phyloP scores from a whole-genome alignment of 2,888 invertebrate genomes.

The Meteorus cinctellus region DNA sequence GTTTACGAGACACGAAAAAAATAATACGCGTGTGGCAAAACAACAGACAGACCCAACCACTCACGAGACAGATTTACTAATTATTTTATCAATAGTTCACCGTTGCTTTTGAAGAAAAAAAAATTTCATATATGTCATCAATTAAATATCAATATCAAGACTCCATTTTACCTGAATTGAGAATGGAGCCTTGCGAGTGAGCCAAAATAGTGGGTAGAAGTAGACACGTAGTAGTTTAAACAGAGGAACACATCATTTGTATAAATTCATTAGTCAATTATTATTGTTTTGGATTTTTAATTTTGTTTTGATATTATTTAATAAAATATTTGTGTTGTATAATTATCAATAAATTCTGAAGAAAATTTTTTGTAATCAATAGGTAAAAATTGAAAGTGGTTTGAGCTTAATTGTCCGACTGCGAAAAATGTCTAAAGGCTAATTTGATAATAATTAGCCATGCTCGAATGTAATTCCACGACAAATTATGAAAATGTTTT shows the following conservation, averaged over 20 bases:
- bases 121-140: conserved; percentile 56
- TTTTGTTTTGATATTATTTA: no score
- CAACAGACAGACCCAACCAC: conserved; percentile 70
- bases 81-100: conserved; percentile 54
- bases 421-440: conserved; percentile 61
- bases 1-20: no score
- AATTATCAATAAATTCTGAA: no score
- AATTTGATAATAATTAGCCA: conserved; percentile 55
- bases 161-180: conserved; percentile 86
- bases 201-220: conserved; percentile 77
- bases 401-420: conserved; percentile 63
- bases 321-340: no score
- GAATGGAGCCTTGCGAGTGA: conserved; percentile 85
- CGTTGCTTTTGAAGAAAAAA: conserved; percentile 50
- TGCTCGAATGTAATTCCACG: conserved; percentile 28
- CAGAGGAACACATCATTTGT: conserved; percentile 68
- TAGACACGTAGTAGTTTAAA: conserved; percentile 67
- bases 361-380: conserved; percentile 43
- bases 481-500: not conserved
- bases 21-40: conserved; percentile 51
- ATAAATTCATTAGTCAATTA: conserved; percentile 35
- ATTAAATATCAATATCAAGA: conserved; percentile 74
- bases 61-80: conserved; percentile 68
- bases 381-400: conserved; percentile 60
- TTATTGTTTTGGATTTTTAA: conserved; percentile 5